These are phyloP conservation scores for Hemiscyllium ocellatum DNA, from an alignment of 2,113 vertebrate genomes.

Conservation along the genomic window DNA sequence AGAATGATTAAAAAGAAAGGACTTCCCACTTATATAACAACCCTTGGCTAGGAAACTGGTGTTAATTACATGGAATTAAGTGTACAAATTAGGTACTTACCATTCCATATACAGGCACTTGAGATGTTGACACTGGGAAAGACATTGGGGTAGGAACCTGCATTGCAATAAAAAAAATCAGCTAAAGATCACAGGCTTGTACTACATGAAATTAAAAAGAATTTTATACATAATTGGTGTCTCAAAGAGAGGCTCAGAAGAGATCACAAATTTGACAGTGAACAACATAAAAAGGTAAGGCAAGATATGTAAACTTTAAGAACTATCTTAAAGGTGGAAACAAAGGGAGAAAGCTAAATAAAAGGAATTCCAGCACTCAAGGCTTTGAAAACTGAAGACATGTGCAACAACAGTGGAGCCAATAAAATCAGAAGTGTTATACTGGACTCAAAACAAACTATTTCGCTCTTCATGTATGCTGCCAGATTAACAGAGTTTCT, in stretches of 20 bases:
- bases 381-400: no score
- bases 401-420: no score
- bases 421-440: no score
- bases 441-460: no score
- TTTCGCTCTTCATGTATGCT: no score
- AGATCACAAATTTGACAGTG: no score
- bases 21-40: not conserved
- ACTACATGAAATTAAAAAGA: not conserved
- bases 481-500: no score
- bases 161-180: slow-evolving; percentile 21
- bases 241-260: not conserved
- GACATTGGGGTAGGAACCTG: slow-evolving; percentile 71
- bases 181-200: not conserved
- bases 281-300: no score
- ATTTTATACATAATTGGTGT: not conserved
- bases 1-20: not conserved
- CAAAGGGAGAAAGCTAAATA: no score
- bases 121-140: slow-evolving; percentile 76
- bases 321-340: no score
- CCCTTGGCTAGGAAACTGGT: not conserved
- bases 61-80: slow-evolving; percentile 34
- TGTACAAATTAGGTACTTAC: slow-evolving; percentile 51
- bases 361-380: no score
- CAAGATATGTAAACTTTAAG: no score
- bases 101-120: slow-evolving; percentile 91